Evolutionary conservation across 2,888 invertebrate species (phyloP).

Genomic region (Iphiclides podalirius): DNA sequence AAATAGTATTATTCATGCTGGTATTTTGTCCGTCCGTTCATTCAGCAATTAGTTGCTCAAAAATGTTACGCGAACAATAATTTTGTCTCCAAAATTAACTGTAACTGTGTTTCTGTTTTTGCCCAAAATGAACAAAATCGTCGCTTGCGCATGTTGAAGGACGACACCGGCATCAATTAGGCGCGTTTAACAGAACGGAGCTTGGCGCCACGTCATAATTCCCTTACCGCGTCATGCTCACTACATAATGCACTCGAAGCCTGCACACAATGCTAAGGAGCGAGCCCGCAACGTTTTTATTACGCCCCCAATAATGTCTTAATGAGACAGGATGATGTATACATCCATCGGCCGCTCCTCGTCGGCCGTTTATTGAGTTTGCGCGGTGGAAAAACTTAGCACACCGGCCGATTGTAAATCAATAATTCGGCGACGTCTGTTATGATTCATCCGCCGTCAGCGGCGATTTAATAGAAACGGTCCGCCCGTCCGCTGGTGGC

Average conservation of each 20-base stretch:
- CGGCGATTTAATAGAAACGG: constrained; percentile 30
- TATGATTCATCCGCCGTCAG: constrained; percentile 35
- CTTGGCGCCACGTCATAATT: neutral
- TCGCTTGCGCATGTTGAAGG: no score
- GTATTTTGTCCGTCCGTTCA: no score
- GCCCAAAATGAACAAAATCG: no score
- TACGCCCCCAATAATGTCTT: constrained; percentile 34
- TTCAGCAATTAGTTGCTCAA: no score
- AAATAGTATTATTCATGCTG: no score
- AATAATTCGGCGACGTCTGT: constrained; percentile 34
- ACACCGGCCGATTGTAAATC: constrained; percentile 34
- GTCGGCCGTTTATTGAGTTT: constrained; percentile 1
- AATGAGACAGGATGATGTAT: constrained; percentile 45
- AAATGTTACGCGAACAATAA: no score
- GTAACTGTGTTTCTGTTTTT: no score
- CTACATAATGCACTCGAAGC: neutral
- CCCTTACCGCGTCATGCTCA: neutral
- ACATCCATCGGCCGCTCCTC: constrained; percentile 15
- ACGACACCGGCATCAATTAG: neutral
- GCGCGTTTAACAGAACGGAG: neutral
- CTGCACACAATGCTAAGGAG: constrained; percentile 15
- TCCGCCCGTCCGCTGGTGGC: no score
- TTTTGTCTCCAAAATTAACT: no score
- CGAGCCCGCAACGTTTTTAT: constrained; percentile 16
- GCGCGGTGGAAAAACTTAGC: constrained; percentile 29